Percentiles rank a stretch among this genome's conserved stretches.
Conservation (phyloP, 1,140 invertebrate genomes). For the Zaprionus nigranus region DNA sequence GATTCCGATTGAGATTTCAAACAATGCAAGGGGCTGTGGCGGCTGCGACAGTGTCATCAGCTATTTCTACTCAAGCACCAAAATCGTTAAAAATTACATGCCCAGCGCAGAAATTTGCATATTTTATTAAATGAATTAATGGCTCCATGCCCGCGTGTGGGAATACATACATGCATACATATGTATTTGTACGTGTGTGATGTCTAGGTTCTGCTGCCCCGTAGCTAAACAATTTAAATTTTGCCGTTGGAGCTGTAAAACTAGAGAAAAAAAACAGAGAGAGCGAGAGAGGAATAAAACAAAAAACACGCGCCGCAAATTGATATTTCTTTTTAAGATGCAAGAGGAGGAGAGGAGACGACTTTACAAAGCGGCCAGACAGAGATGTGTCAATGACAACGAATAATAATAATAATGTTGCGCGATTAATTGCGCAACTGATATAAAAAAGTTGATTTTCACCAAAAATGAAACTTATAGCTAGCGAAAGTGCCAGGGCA, state of each 20-base stretch:
- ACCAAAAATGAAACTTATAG: constrained; percentile 33
- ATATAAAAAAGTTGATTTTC: constrained; percentile 56
- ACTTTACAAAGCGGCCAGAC: constrained; percentile 19
- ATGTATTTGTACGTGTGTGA: constrained; percentile 11
- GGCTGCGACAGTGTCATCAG: background rate
- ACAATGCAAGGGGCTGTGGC: constrained; percentile 30
- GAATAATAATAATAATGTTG: constrained; percentile 53
- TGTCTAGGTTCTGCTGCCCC: constrained; percentile 25
- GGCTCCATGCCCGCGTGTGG: constrained; percentile 10
- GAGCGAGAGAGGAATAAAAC: background rate
- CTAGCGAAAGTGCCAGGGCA: constrained; percentile 53
- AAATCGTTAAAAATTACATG: constrained; percentile 39
- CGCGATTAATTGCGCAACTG: constrained; percentile 64
- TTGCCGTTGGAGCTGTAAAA: constrained; percentile 56
- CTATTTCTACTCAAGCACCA: constrained; percentile 21
- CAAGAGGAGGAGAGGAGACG: background rate
- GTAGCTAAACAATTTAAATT: constrained; percentile 47
- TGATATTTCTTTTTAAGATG: constrained; percentile 12
- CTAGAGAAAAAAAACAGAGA: constrained; percentile 12
- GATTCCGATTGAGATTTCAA: constrained; percentile 17
- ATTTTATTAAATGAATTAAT: constrained; percentile 68
- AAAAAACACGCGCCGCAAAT: constrained; percentile 59
- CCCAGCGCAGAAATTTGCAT: constrained; percentile 53
- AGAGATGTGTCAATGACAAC: constrained; percentile 26
- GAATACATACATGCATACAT: background rate